A percentile compares a stretch with the other conserved stretches of the same genome.
These are phyloP conservation scores for Siphonodentalium dalli DNA, from an alignment of 2,888 invertebrate species.

Conservation along the genomic window DNA sequence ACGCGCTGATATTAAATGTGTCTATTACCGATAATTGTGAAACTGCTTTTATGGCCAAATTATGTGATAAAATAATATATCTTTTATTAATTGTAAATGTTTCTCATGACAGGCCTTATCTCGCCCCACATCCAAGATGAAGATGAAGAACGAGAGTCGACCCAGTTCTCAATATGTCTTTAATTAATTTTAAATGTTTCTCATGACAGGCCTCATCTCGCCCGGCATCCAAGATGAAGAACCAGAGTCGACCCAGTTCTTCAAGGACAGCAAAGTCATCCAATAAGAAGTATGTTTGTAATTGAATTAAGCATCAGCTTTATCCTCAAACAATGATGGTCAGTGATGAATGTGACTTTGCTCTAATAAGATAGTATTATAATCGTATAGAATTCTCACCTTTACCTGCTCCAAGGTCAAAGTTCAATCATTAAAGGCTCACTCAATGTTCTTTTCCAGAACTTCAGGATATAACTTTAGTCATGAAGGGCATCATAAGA, in stretches of 20 bases:
- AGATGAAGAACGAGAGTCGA: conserved; percentile 31
- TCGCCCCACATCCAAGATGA: conserved; percentile 24
- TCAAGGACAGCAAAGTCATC: not conserved
- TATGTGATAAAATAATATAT: too few relatives aligned
- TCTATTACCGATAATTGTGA: too few relatives aligned
- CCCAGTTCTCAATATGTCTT: not conserved
- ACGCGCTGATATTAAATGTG: too few relatives aligned
- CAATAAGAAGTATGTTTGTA: too few relatives aligned
- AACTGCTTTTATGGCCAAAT: too few relatives aligned
- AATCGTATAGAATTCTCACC: not conserved
- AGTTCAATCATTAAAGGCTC: not conserved
- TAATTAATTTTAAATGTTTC: not conserved
- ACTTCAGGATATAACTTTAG: too few relatives aligned
- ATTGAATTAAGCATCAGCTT: too few relatives aligned
- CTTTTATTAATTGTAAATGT: not conserved
- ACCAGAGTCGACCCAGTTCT: conserved; percentile 25
- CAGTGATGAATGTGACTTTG: conserved; percentile 35
- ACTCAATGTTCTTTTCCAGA: not conserved
- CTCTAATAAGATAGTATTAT: not conserved
- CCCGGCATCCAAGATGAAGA: conserved; percentile 30
- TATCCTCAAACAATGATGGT: conserved; percentile 38
- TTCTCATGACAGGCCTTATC: conserved; percentile 22
- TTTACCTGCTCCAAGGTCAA: not conserved
- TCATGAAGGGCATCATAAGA: too few relatives aligned
- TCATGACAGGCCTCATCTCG: conserved; percentile 23